Percentiles rank a stretch among this genome's conserved stretches.
Conservation (phyloP, 2,888 invertebrate species). For the Cerastis rubricosa region DNA sequence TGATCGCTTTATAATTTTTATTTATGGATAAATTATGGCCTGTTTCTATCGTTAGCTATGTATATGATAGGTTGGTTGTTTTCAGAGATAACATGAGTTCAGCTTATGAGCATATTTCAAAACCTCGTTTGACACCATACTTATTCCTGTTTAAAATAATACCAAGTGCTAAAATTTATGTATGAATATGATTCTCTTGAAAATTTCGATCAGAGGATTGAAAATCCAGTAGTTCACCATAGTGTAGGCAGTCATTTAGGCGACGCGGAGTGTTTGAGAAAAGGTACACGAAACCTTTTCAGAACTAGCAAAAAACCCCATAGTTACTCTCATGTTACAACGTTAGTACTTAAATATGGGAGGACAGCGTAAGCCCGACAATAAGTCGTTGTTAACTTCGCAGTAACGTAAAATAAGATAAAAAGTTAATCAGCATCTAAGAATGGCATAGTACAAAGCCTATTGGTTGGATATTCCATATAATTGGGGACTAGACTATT, state of each 20-base stretch:
- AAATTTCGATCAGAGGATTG: neutral
- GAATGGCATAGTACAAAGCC: too few relatives aligned
- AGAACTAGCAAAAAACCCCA: too few relatives aligned
- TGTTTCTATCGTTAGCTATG: neutral
- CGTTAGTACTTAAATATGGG: too few relatives aligned
- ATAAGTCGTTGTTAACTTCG: too few relatives aligned
- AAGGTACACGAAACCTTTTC: too few relatives aligned
- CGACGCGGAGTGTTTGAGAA: neutral
- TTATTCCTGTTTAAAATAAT: neutral
- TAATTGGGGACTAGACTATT: too few relatives aligned
- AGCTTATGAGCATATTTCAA: neutral
- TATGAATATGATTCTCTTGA: neutral
- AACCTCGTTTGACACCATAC: neutral
- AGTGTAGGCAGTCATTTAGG: neutral
- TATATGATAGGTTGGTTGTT: neutral
- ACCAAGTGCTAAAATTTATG: neutral
- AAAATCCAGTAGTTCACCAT: neutral
- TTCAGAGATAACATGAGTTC: neutral
- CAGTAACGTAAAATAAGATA: too few relatives aligned
- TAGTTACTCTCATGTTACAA: too few relatives aligned
- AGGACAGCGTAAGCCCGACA: too few relatives aligned
- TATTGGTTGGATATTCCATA: too few relatives aligned
- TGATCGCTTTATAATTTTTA: slow-evolving; percentile 54
- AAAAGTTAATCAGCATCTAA: too few relatives aligned
- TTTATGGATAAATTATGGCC: slow-evolving; percentile 36